A percentile compares a stretch with the other conserved stretches of the same genome.
phyloP scores from a whole-genome alignment of 64 coral and sea anemone genomes.

The Montipora capricornis region DNA sequence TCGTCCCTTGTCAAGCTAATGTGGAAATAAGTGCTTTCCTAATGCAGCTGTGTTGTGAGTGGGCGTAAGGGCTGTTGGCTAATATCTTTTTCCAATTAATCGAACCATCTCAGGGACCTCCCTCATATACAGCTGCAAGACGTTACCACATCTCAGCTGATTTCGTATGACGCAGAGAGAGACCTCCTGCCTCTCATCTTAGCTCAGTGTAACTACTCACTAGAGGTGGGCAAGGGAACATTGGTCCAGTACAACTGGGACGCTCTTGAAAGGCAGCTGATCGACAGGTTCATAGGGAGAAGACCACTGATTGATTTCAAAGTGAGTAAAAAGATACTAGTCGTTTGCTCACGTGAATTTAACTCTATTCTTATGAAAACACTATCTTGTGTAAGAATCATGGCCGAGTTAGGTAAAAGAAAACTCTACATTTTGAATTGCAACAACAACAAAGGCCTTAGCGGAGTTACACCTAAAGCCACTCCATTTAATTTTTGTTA shows the following conservation, averaged over 20 bases:
- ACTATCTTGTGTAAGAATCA: not conserved
- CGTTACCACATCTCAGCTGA: slow-evolving; percentile 51
- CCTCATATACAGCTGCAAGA: slow-evolving; percentile 34
- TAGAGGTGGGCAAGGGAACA: slow-evolving; percentile 72
- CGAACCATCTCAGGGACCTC: not conserved
- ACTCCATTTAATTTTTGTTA: no score
- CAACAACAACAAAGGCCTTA: no score
- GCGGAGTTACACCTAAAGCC: no score
- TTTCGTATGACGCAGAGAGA: slow-evolving; percentile 66
- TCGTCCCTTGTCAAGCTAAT: no score
- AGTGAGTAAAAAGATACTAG: not conserved
- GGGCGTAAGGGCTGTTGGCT: no score
- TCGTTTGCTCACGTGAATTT: not conserved
- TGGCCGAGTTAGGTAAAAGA: no score
- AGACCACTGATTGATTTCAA: slow-evolving; percentile 67
- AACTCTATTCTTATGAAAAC: not conserved
- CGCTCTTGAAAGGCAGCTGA: slow-evolving; percentile 41
- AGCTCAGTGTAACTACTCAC: slow-evolving; percentile 74
- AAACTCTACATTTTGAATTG: no score
- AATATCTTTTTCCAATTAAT: not conserved
- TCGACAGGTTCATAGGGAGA: slow-evolving; percentile 75
- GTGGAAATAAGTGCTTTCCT: no score
- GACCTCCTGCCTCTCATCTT: slow-evolving; percentile 66
- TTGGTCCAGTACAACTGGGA: slow-evolving; percentile 76
- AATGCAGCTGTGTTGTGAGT: no score